phyloP scores from a whole-genome alignment of 64 coral and sea anemone genomes.

The Exaiptasia diaphana region DNA sequence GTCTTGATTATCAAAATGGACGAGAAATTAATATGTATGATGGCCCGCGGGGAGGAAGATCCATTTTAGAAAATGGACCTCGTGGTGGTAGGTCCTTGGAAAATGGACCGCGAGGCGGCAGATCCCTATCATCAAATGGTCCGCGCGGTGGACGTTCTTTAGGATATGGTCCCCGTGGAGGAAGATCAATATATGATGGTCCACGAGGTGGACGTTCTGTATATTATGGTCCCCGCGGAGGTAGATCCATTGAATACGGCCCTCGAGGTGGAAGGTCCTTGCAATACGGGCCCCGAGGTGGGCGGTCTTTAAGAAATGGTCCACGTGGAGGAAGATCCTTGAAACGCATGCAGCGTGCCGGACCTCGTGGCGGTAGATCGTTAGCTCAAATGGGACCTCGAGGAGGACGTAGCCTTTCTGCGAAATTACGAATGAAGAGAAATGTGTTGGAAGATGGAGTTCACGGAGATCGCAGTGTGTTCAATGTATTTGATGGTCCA shows the following conservation, averaged over 20 bases:
- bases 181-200: neutral
- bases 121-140: conserved; percentile 2
- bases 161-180: conserved; percentile 22
- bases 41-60: conserved; percentile 62
- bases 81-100: conserved; percentile 16
- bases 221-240: conserved; percentile 34
- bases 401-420: conserved; percentile 18
- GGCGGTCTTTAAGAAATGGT: neutral
- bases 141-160: conserved; percentile 15
- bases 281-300: conserved; percentile 9
- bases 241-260: conserved; percentile 30
- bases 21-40: conserved; percentile 41
- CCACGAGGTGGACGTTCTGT: conserved; percentile 33
- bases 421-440: neutral
- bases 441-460: neutral
- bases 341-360: neutral
- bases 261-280: conserved; percentile 56
- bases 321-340: conserved; percentile 33
- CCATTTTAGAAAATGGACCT: neutral
- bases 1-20: neutral
- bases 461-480: conserved; percentile 6
- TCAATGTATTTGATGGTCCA: conserved; percentile 41
- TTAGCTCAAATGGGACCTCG: conserved; percentile 14
- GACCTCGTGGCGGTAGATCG: conserved; percentile 39
- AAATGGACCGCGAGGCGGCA: conserved; percentile 36